Evolutionary conservation across 2,113 vertebrate species (phyloP), one percentile per base, ranked within the genome.

Genomic region (Speoplatyrhinus poulsoni): DNA sequence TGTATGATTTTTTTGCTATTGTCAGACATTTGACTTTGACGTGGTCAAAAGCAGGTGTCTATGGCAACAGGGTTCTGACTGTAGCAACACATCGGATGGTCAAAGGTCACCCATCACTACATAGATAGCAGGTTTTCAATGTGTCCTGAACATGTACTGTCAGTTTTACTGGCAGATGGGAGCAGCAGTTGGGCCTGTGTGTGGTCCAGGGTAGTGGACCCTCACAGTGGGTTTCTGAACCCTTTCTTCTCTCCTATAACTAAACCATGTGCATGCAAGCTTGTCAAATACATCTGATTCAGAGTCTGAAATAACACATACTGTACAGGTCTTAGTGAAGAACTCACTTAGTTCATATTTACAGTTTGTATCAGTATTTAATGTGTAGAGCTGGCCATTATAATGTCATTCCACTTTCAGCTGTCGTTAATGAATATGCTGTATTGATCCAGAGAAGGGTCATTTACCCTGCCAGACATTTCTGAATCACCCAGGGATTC

Each of bases 171-270:
- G 26, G 26, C 58, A 65, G 73, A 76, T 61, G 66, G 61, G 55
- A 67, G 69, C 52, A 75, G 41, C 55, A 58, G 57, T 62, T 36
- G 16, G 60, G 66, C 59, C 72, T 87, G 82, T 90, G 91, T 91
- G 90, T 87, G 89, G 89, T 85, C 86, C 55, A 4, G 48, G 17
- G 1, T 46, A 46, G 58, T 46, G 69, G 46, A 52, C 26, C 58
- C 11, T 36, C 26, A 26, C 26, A 26, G 26, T 26, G 26, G 26
- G 26, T 26, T 2, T 26, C 26, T 26, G 26, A 26, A 26, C 2
- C 26, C 26, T 26, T 26, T 26, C 26, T 26, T 26, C 26, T 26
- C 2, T 26, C 26, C 26, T 26, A 26, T 26, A 2, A 26, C 26
- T 26, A 26, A 2, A 26, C 26, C 26, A 26, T 26, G 26, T 26